Conservation (phyloP, 2,113 vertebrate species). For the Corapipo altera region DNA sequence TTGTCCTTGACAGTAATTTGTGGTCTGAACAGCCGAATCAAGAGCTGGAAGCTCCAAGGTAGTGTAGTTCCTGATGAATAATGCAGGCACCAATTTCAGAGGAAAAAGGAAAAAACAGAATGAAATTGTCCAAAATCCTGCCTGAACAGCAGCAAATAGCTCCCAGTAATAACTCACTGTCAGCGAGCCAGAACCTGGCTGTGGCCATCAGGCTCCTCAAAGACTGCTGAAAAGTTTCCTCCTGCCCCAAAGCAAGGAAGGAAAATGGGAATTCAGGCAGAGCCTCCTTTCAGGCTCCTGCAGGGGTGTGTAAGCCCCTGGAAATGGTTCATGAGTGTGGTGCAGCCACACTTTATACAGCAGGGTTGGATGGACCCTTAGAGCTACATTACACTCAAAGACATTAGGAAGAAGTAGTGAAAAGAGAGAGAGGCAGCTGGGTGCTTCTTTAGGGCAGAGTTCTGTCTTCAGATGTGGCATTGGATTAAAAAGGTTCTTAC, state of each 20-base stretch:
- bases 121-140: background rate
- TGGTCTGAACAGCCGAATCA: background rate
- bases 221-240: background rate
- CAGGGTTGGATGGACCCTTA: background rate
- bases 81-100: background rate
- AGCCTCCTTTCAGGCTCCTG: background rate
- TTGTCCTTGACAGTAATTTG: background rate
- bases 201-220: background rate
- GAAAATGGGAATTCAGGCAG: background rate
- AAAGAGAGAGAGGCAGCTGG: background rate
- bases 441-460: background rate
- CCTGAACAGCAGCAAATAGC: background rate
- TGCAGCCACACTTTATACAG: background rate
- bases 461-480: background rate
- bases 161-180: background rate
- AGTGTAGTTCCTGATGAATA: constrained; percentile 11
- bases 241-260: fast-evolving
- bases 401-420: background rate
- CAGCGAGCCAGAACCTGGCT: background rate
- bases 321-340: background rate
- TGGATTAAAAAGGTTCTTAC: background rate
- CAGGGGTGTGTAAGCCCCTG: background rate
- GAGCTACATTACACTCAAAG: background rate
- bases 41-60: background rate
- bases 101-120: background rate